Base-by-base conservation (phyloP, 2,797 vertebrate genomes). In the Emys orbicularis region DNA sequence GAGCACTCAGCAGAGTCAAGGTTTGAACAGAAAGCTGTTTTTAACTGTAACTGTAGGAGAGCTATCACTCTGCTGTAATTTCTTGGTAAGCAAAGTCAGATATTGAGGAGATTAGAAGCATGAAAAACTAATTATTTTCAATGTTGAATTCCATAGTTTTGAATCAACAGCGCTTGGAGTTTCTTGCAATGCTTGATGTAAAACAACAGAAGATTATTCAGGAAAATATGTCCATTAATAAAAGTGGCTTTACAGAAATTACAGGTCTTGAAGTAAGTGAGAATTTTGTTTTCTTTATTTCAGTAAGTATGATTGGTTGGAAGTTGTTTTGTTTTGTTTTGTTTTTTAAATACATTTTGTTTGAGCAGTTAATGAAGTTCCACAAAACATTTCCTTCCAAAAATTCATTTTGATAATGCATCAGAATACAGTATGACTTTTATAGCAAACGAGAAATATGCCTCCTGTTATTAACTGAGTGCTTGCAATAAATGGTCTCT, bases 111-210 rank as follows among this genome's bases (percentile, higher is more conserved):
- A 54, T 84, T 0, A 0, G 53, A 90, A 72, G 41, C 74, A 50
- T 19, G 56, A 76, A 25, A 23, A 52, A 85, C 25, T 52, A 61
- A 72, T 88, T 16, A 3, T 16, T 47, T 29, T 8, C 3, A 49
- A 79, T 85, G 11, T 91, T 97, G 57, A 90, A 34, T 92, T 93
- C 97, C 93, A 16, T 87, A 99, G 99, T 98, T 93, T 86, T 99
- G 83, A 99, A 97, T 88, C 99, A 98, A 83, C 99, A 98, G 95
- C 98, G 98, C 95, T 92, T 98, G 97, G 99, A 99, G 97, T 98
- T 98, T 50, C 97, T 99, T 13, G 98, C 99, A 50, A 98, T 99
- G 98, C 97, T 99, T 27, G 98, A 98, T 79, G 90, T 98, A 87
- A 98, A 98, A 80, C 98, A 99, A 88, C 99, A 98, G 98, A 98